These are phyloP conservation scores for Spongilla lacustris DNA, from an alignment of 37 sponge, comb jelly and placozoan genomes.

Conservation along the genomic window DNA sequence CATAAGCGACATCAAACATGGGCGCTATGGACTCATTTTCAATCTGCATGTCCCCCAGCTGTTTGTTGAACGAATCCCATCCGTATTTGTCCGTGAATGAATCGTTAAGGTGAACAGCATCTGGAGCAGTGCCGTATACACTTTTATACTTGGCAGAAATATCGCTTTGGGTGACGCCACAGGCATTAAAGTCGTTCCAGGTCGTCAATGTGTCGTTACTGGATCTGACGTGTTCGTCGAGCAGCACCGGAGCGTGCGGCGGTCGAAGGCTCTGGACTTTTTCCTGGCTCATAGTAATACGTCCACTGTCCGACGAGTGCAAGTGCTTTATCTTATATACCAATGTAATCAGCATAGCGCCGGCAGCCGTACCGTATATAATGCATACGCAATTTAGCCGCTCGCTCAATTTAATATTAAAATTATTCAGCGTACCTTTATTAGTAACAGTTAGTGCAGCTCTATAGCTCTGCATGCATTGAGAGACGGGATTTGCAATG, in stretches of 20 bases:
- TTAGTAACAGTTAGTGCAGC: no score
- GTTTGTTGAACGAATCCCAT: background rate
- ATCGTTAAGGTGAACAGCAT: background rate
- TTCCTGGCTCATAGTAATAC: no score
- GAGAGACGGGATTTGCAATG: no score
- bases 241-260: background rate
- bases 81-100: background rate
- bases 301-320: no score
- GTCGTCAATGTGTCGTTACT: background rate
- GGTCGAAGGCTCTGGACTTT: no score
- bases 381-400: no score
- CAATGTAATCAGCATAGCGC: no score
- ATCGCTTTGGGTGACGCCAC: background rate
- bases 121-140: background rate
- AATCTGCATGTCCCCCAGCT: background rate
- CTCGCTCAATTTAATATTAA: no score
- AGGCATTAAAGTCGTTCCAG: background rate
- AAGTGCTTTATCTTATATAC: no score
- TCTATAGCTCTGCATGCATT: no score
- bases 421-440: no score
- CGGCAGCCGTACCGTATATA: no score
- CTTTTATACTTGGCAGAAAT: background rate
- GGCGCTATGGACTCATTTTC: background rate
- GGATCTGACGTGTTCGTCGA: background rate
- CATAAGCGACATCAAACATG: background rate